Base-by-base conservation (phyloP, 2,888 invertebrate species). In the Hyposoter didymator region DNA sequence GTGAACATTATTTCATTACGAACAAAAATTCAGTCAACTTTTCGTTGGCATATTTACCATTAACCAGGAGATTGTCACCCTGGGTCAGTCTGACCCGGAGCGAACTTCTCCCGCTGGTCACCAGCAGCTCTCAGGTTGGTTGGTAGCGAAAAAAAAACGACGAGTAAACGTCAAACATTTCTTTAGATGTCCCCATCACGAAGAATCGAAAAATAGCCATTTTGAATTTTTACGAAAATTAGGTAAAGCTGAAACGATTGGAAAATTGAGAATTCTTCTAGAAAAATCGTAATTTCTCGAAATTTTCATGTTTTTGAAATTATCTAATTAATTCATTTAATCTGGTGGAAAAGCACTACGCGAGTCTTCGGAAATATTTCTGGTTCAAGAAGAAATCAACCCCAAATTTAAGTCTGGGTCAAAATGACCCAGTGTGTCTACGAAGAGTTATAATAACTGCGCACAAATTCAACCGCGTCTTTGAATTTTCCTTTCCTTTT, bases 401-500 rank as follows among this genome's bases (percentile, higher is more conserved):
- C 39, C 39, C 39, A 10, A 39, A 39, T 10, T 10, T 39, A 39
- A 49, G n/a, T n/a, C n/a, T n/a, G 17, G 14, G 47, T 49, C 47
- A 3, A 49, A 49, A 49, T 49, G 47, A 49, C 17, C 47, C 17
- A 49, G 17, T 49, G 47, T n/a, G 47, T 49, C 47, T n/a, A 49
- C 47, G 47, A n/a, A 49, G n/a, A n/a, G 47, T 28, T 28, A 28
- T 39, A 28, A 8, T 28, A 28, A 59, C 6, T 28, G 28, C 12
- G 14, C 59, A 28, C 28, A 22, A 59, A 14, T 14, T 28, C 10
- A 10, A 8, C 19, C 19, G 22, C 19, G 22, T 22, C 22, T 62
- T 35, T 70, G 64, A 70, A 39, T 62, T 49, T 12, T 76, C 12
- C 10, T 32, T 75, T 76, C 66, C 1, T 66, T 76, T 76, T 64